Evolutionary conservation across 1,140 invertebrate genomes (phyloP), one percentile per base, ranked within the genome.

Genomic region (Euborellia annulipes): DNA sequence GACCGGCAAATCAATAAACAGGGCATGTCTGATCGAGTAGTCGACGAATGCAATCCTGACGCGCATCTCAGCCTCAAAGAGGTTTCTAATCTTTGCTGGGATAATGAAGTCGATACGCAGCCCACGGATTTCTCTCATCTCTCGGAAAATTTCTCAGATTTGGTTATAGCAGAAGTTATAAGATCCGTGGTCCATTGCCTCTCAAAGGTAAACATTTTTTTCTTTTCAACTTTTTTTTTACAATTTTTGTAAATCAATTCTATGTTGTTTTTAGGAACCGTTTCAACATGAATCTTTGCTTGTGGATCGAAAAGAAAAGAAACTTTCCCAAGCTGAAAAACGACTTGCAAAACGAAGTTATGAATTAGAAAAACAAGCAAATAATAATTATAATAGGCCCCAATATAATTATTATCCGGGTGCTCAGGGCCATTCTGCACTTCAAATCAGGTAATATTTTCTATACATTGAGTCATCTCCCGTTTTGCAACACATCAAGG

Each of bases 1-100:
- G 93, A 98, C 61, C 65, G 95, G 45, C 95, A 98, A 65, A 89
- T 98, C 40, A 93, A 90, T 56, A 98, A 98, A 58, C 89, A 97
- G 65, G 85, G 83, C 56, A 96, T 98, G 83, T 83, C 92, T 0
- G 91, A 98, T 65, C 73, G 94, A 18, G 91, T 98, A 2, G 89
- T 98, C 0, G 95, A 99, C 67, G 93, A 98, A 62, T 83, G 92
- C 53, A 94, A 97, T 66, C 90, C 94, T 0, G 90, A 98, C 58
- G 88, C 91, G 11, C 89, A 95, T 61, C 72, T 98, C 3, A 91
- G 86, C 0, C 78, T 86, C 57, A 93, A 91, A 65, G 92, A 98
- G 58, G 85, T 97, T 11, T 93, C 88, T 27, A 91, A 87, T 51
- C 70, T 98, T 2, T 84, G 93, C 50, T 86, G 85, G 63, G 91